Evolutionary conservation across 2,888 invertebrate species (phyloP).

Genomic region (Stegophylla sp.): DNA sequence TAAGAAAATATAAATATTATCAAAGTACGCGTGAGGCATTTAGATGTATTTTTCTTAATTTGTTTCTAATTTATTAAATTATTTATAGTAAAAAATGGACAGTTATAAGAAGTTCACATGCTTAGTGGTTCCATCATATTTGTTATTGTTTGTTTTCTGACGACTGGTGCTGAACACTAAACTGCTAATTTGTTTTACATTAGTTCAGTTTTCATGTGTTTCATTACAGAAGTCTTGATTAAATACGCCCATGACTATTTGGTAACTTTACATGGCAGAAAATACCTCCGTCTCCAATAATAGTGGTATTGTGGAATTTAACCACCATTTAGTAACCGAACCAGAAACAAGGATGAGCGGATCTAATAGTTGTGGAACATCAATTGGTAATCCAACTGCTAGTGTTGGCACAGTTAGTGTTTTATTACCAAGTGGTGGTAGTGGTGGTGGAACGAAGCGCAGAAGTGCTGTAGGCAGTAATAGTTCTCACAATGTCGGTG

Average conservation of each 20-base stretch:
- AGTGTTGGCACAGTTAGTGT: slow-evolving; percentile 41
- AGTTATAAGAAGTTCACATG: neutral
- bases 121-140: neutral
- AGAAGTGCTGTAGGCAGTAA: slow-evolving; percentile 40
- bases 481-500: slow-evolving; percentile 40
- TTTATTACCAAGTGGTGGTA: slow-evolving; percentile 40
- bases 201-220: slow-evolving; percentile 35
- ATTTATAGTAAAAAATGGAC: neutral
- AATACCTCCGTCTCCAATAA: slow-evolving; percentile 24
- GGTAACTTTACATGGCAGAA: slow-evolving; percentile 56
- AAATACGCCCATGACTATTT: slow-evolving; percentile 24
- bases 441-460: slow-evolving; percentile 42
- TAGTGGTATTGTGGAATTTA: slow-evolving; percentile 41
- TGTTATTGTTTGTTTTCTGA: slow-evolving; percentile 30
- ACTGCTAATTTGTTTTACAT: neutral
- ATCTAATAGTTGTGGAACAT: slow-evolving; percentile 50
- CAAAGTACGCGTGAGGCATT: neutral
- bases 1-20: neutral
- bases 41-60: neutral
- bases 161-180: neutral
- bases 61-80: neutral
- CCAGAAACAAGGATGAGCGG: slow-evolving; percentile 52
- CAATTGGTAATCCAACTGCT: slow-evolving; percentile 45
- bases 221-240: slow-evolving; percentile 10
- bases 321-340: slow-evolving; percentile 53